These are phyloP conservation scores for Polyommatus iphigenia DNA, from an alignment of 2,888 invertebrate genomes.

Conservation along the genomic window DNA sequence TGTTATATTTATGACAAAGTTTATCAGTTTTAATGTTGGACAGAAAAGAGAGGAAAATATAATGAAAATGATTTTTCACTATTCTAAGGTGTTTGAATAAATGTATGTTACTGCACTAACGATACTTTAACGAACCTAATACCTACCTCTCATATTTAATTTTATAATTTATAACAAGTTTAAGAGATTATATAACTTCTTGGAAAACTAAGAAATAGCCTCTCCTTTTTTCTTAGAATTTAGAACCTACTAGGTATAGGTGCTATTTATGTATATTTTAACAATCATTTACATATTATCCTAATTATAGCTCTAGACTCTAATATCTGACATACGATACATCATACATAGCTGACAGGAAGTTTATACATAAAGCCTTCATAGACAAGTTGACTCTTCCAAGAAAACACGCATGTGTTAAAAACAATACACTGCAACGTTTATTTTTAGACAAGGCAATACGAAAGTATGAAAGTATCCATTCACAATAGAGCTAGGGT, in stretches of 20 bases:
- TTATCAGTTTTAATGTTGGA: background rate
- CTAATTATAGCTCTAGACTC: background rate
- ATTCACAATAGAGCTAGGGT: background rate
- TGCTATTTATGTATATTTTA: background rate
- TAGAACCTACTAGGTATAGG: too few relatives aligned
- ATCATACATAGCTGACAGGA: background rate
- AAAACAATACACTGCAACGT: background rate
- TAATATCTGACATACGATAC: background rate
- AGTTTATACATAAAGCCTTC: slow-evolving; percentile 5
- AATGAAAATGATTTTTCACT: background rate
- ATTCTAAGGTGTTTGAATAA: background rate
- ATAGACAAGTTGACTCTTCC: background rate
- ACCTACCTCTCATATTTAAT: too few relatives aligned
- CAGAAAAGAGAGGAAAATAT: background rate
- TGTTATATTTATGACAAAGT: background rate
- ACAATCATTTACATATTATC: background rate
- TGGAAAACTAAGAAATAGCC: background rate
- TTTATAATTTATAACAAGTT: background rate
- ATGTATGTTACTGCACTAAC: background rate
- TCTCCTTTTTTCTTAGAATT: background rate
- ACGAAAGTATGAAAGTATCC: slow-evolving; percentile 3
- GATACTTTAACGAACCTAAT: too few relatives aligned
- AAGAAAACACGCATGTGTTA: background rate
- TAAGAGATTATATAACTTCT: background rate
- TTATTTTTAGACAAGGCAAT: background rate